Conservation (phyloP, 2,113 vertebrate genomes). For the Paracanthobrama guichenoti region DNA sequence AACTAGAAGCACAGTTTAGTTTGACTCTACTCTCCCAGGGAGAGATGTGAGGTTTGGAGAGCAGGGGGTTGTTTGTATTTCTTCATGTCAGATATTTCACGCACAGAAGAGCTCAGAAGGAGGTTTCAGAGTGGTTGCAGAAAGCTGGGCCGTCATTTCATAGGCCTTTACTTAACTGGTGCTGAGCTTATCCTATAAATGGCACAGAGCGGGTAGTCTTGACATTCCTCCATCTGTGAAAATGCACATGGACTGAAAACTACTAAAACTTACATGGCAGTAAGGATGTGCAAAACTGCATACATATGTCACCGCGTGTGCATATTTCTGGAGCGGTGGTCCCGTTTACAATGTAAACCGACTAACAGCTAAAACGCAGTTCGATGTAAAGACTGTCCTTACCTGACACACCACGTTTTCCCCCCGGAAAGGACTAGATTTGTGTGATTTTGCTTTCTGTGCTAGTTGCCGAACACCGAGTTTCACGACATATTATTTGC, state of each 20-base stretch:
- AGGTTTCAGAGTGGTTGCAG: background rate
- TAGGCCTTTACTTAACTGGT: slow-evolving; percentile 30
- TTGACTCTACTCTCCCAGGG: slow-evolving; percentile 12
- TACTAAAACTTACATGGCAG: background rate
- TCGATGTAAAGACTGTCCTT: background rate
- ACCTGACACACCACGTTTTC: background rate
- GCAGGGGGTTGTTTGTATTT: slow-evolving; percentile 32
- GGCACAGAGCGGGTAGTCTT: slow-evolving; percentile 10
- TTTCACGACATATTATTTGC: background rate
- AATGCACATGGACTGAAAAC: background rate
- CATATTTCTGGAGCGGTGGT: background rate
- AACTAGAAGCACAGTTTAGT: background rate
- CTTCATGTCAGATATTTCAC: slow-evolving; percentile 39
- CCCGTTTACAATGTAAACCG: background rate
- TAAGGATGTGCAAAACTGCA: background rate
- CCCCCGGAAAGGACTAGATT: background rate
- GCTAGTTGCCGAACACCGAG: background rate
- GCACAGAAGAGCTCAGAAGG: slow-evolving; percentile 34
- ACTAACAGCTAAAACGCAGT: background rate
- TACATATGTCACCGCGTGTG: background rate
- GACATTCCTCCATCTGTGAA: background rate
- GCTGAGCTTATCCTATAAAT: slow-evolving; percentile 41
- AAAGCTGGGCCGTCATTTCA: slow-evolving; percentile 12
- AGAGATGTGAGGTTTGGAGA: slow-evolving; percentile 31
- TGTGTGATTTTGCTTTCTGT: background rate